Evolutionary conservation across 2,797 vertebrate species (phyloP), one percentile per base, ranked within the genome.

Genomic region (Percopsis omiscomaycus): DNA sequence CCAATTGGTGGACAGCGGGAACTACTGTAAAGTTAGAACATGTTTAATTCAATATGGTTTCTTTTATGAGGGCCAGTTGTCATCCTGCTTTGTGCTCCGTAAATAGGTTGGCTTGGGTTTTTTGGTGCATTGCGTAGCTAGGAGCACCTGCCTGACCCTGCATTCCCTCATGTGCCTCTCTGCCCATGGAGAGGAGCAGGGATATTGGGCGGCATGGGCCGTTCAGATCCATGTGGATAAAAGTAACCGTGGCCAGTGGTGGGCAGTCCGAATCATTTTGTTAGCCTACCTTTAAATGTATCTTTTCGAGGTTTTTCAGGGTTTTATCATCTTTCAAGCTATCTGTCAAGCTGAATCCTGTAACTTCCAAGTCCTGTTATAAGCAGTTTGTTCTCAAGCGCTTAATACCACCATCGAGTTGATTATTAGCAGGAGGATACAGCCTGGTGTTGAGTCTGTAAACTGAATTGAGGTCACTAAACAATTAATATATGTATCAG

Each of bases 191-290:
- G 56, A 55, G 48, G 44, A 57, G 6, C 48, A 46, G 49, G 55
- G 29, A 15, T 9, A 58, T 37, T 37, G 32, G 32, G 51, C 15
- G 59, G 32, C 5, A 55, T 44, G 30, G 50, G 68, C 42, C 52
- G 59, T 67, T 69, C 66, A 63, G 65, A 78, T 68, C 69, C 22
- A 10, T 2, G 9, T 29, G 56, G 59, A 78, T 81, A 75, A 82
- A 76, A 87, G 88, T 84, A 89, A 77, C 66, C 55, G 0, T 5
- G 68, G 66, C 54, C 30, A 47, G 55, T 14, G 4, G 37, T 42
- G 14, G 32, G 32, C 32, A 2, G 3, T 37, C 32, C 8, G 32
- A 37, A 37, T 37, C 32, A 37, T 37, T 37, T 5, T 37, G 32
- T 37, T 37, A 37, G 8, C 8, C 5, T 37, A 8, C 5, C 8